These are phyloP conservation scores for Parnassius glacialis DNA, from an alignment of 2,888 invertebrate genomes.

Conservation along the genomic window DNA sequence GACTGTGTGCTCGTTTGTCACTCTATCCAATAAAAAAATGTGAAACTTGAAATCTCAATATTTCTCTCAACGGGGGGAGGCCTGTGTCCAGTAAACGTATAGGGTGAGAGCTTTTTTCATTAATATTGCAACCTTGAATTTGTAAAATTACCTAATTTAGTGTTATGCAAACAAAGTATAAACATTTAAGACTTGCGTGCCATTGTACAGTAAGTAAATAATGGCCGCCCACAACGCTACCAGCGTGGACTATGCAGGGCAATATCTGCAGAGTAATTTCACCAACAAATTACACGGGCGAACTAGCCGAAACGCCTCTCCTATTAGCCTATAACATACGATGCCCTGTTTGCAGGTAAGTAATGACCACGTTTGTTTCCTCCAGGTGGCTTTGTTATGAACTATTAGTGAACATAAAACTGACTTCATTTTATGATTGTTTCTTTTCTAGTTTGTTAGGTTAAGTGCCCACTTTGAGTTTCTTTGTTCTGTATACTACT, in stretches of 20 bases:
- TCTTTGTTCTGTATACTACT: background rate
- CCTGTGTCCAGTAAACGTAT: too few species aligned
- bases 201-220: too few species aligned
- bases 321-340: background rate
- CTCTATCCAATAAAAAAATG: too few species aligned
- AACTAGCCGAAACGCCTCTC: background rate
- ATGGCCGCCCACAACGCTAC: background rate
- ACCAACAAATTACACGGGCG: conserved; percentile 2
- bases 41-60: too few species aligned
- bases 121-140: too few species aligned
- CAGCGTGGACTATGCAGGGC: background rate
- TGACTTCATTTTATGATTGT: conserved; percentile 4
- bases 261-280: conserved; percentile 2
- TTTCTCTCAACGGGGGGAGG: too few species aligned
- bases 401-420: conserved; percentile 5
- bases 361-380: background rate
- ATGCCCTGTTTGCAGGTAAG: background rate
- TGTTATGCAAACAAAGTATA: background rate
- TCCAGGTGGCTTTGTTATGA: conserved; percentile 1
- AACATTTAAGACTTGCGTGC: background rate
- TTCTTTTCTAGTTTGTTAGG: conserved; percentile 1
- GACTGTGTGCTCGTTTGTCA: too few species aligned
- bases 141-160: background rate
- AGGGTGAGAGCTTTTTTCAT: too few species aligned
- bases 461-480: background rate